A percentile compares a stretch with the other conserved stretches of the same genome.
Evolutionary conservation across 2,113 vertebrate genomes (phyloP).

Genomic region (Hypomesus transpacificus): DNA sequence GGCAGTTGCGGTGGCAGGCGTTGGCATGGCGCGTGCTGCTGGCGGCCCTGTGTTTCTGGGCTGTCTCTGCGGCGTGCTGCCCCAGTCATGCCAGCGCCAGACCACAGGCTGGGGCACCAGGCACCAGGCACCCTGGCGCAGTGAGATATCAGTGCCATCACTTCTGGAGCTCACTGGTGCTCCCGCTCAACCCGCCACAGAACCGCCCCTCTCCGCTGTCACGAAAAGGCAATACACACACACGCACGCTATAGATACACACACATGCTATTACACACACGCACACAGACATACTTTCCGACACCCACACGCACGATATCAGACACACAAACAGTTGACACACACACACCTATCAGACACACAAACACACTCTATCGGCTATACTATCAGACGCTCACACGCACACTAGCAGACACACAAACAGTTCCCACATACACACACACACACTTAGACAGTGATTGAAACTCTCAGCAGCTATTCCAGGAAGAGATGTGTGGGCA

Average conservation of each 20-base stretch:
- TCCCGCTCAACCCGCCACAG: background rate
- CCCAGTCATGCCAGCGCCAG: constrained; percentile 26
- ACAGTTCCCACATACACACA: background rate
- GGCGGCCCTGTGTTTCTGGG: constrained; percentile 31
- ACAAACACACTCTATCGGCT: background rate
- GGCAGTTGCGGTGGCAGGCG: background rate
- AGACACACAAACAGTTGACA: background rate
- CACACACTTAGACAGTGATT: background rate
- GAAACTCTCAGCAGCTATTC: background rate
- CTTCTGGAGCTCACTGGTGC: background rate
- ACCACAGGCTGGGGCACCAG: constrained; percentile 21
- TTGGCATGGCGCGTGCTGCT: background rate
- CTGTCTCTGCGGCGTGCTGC: constrained; percentile 6
- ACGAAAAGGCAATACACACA: too few relatives aligned
- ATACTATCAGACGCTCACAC: background rate
- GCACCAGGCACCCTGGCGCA: background rate
- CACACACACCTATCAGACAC: background rate
- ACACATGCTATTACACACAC: too few relatives aligned
- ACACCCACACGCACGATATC: background rate
- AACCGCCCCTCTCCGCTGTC: background rate
- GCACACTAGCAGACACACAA: background rate
- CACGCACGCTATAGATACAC: too few relatives aligned
- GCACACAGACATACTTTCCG: background rate
- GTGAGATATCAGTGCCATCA: background rate
- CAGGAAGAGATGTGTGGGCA: background rate